Evolutionary conservation across 2,888 invertebrate species (phyloP), one percentile per base, ranked within the genome.

Genomic region (Byasa hedistus): DNA sequence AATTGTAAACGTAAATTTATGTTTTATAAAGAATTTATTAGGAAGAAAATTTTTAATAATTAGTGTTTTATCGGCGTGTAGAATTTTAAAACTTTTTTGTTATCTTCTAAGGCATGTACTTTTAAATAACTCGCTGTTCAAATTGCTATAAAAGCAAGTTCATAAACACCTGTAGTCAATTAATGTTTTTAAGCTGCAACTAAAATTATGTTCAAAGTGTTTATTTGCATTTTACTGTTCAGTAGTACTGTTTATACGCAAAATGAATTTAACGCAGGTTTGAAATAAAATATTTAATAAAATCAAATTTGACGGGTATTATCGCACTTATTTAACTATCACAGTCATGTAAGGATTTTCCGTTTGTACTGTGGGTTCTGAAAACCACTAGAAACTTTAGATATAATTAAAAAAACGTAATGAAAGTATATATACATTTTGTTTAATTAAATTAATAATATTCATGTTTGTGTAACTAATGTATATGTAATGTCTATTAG

Each of bases 221-320:
- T 22, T 54, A 22, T 54, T 22, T 54, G 52, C 22, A 21, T 15
- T 12, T 22, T 54, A 54, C 22, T 54, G 22, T 54, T 23, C 10
- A 22, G 52, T 54, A 22, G 15, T 54, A 54, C 22, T 22, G 22
- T 22, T 54, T 23, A 22, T 22, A 22, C 52, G 3, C 52, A 54
- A 54, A 21, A 22, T 7, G 1, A 54, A 54, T 12, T 54, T 22
- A 54, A 21, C 27, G 15, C 21, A 36, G 32, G 57, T 36, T 36
- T 57, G 39, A n/a, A 59, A 24, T 59, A 17, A 59, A 12, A 3
- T 54, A 51, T 54, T 48, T 48, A n/a, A 19, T 48, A 48, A 48
- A 48, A 48, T 19, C 3, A 19, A 3, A 19, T 44, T 48, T 48
- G 19, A 48, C 5, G 19, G 48, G 5, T 48, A 48, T n/a, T 5